phyloP scores from a whole-genome alignment of 2,797 vertebrate species.

The Coregonus ussuriensis region DNA sequence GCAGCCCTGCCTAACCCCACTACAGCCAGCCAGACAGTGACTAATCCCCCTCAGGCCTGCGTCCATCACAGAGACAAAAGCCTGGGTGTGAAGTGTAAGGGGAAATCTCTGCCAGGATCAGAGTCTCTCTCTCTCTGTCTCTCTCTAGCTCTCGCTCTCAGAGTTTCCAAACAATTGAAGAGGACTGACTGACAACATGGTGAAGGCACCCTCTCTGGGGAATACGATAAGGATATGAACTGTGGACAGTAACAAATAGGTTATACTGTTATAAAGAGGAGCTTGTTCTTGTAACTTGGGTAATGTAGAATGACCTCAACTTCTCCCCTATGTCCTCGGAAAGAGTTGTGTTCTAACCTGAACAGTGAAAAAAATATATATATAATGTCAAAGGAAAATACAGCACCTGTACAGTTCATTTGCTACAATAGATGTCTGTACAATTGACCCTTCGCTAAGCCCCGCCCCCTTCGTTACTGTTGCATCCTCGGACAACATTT shows the following conservation, averaged over 20 bases:
- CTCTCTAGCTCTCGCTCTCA: neutral
- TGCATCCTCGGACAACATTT: too few relatives aligned
- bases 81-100: neutral
- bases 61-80: constrained; percentile 7
- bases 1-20: neutral
- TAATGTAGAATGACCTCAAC: neutral
- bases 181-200: neutral
- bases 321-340: neutral
- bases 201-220: neutral
- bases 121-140: neutral
- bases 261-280: neutral
- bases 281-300: neutral
- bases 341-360: neutral
- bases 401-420: too few relatives aligned
- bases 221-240: neutral
- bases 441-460: too few relatives aligned
- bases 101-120: constrained; percentile 3
- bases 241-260: neutral
- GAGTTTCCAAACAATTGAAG: neutral
- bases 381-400: too few relatives aligned
- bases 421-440: too few relatives aligned
- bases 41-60: constrained; percentile 15
- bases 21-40: neutral
- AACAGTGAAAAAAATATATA: too few relatives aligned
- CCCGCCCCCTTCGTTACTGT: too few relatives aligned